Percentiles rank a stretch among this genome's conserved stretches.
Conservation (phyloP, 2,797 vertebrate genomes). For the Naso thynnoides region DNA sequence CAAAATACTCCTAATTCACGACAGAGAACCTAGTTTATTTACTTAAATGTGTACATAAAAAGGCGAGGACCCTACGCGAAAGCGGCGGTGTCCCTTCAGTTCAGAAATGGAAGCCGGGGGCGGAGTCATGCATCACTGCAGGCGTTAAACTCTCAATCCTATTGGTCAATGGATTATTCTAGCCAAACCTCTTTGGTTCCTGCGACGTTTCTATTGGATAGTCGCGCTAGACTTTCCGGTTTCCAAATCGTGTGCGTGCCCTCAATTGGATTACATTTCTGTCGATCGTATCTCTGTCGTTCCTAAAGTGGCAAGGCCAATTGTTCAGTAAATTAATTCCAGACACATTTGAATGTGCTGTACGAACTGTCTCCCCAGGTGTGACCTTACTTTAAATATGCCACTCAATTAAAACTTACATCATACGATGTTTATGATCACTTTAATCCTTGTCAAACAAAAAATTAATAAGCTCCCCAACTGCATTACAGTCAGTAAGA, state of each 20-base stretch:
- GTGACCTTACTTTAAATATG: constrained; percentile 39
- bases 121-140: constrained; percentile 80
- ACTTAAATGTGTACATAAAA: constrained; percentile 81
- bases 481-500: constrained; percentile 15
- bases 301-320: constrained; percentile 24
- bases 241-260: constrained; percentile 39
- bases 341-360: constrained; percentile 32
- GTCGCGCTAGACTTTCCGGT: constrained; percentile 47
- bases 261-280: constrained; percentile 64
- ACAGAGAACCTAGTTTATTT: constrained; percentile 73
- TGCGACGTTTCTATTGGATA: constrained; percentile 67
- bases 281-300: constrained; percentile 62
- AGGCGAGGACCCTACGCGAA: constrained; percentile 75
- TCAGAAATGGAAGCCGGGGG: constrained; percentile 87
- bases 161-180: constrained; percentile 66
- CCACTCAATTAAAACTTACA: neutral
- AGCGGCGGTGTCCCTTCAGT: constrained; percentile 77
- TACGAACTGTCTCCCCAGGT: constrained; percentile 16
- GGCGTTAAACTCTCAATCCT: constrained; percentile 69
- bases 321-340: constrained; percentile 47
- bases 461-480: neutral
- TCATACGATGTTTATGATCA: neutral
- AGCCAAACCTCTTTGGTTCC: constrained; percentile 39
- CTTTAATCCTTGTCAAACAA: neutral
- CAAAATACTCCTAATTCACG: constrained; percentile 32